These are phyloP conservation scores for Ennomos fuscantarius DNA, from an alignment of 2,888 invertebrate genomes.

Conservation along the genomic window DNA sequence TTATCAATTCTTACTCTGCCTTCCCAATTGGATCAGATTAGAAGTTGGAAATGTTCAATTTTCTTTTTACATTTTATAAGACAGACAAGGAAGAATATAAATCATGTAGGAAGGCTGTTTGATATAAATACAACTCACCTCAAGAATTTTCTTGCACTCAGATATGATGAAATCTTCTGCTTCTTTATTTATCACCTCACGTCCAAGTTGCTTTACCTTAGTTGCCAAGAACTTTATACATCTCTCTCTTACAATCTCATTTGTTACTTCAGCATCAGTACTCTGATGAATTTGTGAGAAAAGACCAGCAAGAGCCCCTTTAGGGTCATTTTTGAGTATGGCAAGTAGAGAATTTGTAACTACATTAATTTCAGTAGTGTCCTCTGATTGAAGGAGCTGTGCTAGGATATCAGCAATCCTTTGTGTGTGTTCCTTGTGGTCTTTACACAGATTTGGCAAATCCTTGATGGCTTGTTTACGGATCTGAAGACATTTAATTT, in stretches of 20 bases:
- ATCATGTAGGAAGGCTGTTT: no score
- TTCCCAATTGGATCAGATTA: no score
- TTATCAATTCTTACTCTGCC: no score
- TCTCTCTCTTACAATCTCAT: slow-evolving; percentile 91
- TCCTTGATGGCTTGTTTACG: slow-evolving; percentile 97
- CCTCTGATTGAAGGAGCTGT: slow-evolving; percentile 95
- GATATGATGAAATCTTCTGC: slow-evolving; percentile 93
- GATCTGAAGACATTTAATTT: slow-evolving; percentile 85
- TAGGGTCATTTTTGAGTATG: slow-evolving; percentile 90
- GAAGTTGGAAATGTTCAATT: no score
- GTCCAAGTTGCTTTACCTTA: slow-evolving; percentile 92
- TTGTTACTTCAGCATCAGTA: slow-evolving; percentile 79
- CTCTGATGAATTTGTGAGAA: slow-evolving; percentile 85
- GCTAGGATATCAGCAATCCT: slow-evolving; percentile 96
- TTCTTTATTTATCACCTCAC: slow-evolving; percentile 92
- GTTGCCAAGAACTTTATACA: slow-evolving; percentile 95
- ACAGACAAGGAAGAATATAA: no score
- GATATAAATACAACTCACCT: slow-evolving; percentile 74
- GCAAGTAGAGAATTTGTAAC: slow-evolving; percentile 93
- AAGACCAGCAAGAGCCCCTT: slow-evolving; percentile 84
- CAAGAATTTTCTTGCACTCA: slow-evolving; percentile 94
- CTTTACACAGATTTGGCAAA: slow-evolving; percentile 94
- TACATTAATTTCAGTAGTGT: slow-evolving; percentile 92
- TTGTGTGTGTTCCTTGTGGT: slow-evolving; percentile 91
- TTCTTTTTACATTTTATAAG: no score